Base-by-base conservation (phyloP, 2,113 vertebrate genomes). In the Passer domesticus region DNA sequence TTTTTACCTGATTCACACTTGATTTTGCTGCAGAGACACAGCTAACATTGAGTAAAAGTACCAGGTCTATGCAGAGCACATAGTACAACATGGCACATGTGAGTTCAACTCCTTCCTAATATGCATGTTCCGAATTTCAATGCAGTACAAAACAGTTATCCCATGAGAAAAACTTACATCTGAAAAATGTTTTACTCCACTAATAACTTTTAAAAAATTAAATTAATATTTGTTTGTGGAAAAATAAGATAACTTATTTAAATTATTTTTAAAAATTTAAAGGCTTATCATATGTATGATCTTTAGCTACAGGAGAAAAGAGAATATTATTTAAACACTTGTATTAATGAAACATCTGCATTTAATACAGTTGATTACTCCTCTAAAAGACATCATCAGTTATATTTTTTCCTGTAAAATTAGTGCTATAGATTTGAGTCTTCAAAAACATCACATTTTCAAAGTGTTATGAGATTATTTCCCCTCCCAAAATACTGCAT, bases 401-500 rank as follows among this genome's bases (percentile, higher is more conserved):
- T 59, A 64, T 4, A 64, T 24, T 78, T 7, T 68, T 64, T 11
- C 59, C 11, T 64, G 20, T 59, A 74, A 90, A 79, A 87, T 35
- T 50, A 70, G 63, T 25, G 33, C 12, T 46, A 35, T 7, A 60
- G 10, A 41, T 66, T 13, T 75, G 19, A 60, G 79, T 33, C 39
- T 55, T 69, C 35, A 75, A 44, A 64, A 79, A 12, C 23, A 15
- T 66, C 7, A 5, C 5, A 69, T 46, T 66, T 69, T 55, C 10
- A 0, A 58, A 68, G 25, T 37, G 4, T 25, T 52, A 47, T 2
- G 3, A n/a, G 37, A 52, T 33, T 4, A 3, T 5, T 37, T 25
- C 3, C 3, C 1, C 4, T 4, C 4, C 1, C 4, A 2, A 10
- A 60, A 70, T 43, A 35, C 1, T 49, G 6, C 21, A 47, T 31